phyloP scores from a whole-genome alignment of 2,888 invertebrate genomes.

The Cryptus armator region DNA sequence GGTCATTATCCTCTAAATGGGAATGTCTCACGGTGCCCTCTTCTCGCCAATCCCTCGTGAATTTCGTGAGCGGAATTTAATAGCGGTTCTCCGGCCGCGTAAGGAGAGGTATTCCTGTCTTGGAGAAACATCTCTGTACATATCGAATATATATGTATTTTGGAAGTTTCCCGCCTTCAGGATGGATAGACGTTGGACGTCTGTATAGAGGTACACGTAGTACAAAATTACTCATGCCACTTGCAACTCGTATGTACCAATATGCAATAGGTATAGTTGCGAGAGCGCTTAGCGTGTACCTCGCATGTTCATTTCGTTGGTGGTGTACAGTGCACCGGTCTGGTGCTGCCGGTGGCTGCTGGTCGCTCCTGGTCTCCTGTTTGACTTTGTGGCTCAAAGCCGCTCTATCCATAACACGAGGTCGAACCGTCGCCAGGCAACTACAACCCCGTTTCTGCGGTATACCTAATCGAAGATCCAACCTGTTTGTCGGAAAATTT shows the following conservation, averaged over 20 bases:
- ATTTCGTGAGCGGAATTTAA: conserved; percentile 18
- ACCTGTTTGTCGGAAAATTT: conserved; percentile 14
- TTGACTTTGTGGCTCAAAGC: conserved; percentile 61
- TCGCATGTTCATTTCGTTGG: conserved; percentile 67
- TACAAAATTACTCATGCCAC: background rate
- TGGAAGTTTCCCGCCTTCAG: background rate
- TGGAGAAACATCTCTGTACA: background rate
- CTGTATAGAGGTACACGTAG: background rate
- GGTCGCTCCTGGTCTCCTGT: conserved; percentile 45
- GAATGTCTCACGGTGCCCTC: conserved; percentile 27
- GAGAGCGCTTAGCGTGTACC: conserved; percentile 58
- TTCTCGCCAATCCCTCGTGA: background rate
- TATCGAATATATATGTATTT: background rate
- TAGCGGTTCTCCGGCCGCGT: background rate
- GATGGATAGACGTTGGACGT: background rate
- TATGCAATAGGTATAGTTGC: conserved; percentile 10
- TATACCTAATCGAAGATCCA: conserved; percentile 28
- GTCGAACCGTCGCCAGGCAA: conserved; percentile 53
- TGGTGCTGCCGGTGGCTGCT: background rate
- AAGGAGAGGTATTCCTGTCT: background rate
- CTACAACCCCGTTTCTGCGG: conserved; percentile 28
- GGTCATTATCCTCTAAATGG: conserved; percentile 41
- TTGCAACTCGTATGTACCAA: background rate
- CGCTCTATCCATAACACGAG: conserved; percentile 52
- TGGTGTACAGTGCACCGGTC: conserved; percentile 36